Evolutionary conservation across 2,113 vertebrate species (phyloP).

Genomic region (Candoia aspera): DNA sequence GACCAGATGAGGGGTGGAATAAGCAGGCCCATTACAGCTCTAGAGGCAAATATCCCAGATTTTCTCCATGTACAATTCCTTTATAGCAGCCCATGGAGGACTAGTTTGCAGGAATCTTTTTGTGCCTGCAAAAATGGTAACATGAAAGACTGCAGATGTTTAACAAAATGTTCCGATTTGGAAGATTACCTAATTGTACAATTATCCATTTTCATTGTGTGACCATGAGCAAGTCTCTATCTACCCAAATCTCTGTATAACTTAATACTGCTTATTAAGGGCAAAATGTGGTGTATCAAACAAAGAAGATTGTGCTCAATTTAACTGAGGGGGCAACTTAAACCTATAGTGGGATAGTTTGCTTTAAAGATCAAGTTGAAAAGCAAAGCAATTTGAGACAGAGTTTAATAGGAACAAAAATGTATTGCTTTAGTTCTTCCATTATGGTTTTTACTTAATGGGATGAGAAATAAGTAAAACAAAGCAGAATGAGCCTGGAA

Average conservation of each 20-base stretch:
- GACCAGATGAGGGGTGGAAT: not conserved
- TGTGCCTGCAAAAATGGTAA: conserved; percentile 51
- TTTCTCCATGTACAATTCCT: conserved; percentile 44
- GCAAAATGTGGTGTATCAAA: conserved; percentile 48
- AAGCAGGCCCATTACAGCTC: not conserved
- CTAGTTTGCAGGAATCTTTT: conserved; percentile 52
- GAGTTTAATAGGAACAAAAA: conserved; percentile 44
- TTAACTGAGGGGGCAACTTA: conserved; percentile 62
- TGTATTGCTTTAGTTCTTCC: conserved; percentile 39
- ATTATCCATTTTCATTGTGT: conserved; percentile 49
- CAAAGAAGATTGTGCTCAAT: conserved; percentile 62
- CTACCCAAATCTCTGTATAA: not conserved
- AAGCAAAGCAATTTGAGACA: conserved; percentile 43
- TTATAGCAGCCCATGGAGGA: conserved; percentile 36
- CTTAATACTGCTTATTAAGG: conserved; percentile 47
- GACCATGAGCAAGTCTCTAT: conserved; percentile 45
- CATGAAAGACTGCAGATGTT: conserved; percentile 54
- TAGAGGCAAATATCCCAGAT: not conserved
- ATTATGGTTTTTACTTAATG: conserved; percentile 46
- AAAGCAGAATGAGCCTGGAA: conserved; percentile 24
- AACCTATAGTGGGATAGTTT: conserved; percentile 58
- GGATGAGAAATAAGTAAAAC: conserved; percentile 22
- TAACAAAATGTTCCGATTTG: conserved; percentile 49
- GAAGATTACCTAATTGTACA: conserved; percentile 66
- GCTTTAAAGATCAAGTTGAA: conserved; percentile 50